Percentiles rank a stretch among this genome's conserved stretches.
Conservation (phyloP, 2,113 vertebrate genomes). For the Tonatia bakeri region DNA sequence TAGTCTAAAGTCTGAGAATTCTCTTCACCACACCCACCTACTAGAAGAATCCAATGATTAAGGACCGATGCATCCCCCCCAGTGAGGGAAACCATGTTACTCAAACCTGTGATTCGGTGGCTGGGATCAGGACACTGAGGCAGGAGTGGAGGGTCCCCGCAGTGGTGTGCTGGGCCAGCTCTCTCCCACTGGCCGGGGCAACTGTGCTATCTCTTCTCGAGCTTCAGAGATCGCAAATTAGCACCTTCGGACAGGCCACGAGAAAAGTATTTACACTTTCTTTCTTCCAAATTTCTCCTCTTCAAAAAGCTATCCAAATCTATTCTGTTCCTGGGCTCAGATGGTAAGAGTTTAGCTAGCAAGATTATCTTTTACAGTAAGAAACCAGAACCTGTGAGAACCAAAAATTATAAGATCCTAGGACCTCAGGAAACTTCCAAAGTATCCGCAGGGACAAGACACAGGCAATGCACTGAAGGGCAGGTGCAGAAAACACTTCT, state of each 20-base stretch:
- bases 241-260: background rate
- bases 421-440: background rate
- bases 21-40: background rate
- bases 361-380: background rate
- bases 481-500: background rate
- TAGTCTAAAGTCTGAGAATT: background rate
- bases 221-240: background rate
- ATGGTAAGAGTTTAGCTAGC: background rate
- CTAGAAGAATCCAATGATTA: background rate
- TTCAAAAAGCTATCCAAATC: background rate
- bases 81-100: background rate
- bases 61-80: background rate
- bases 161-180: background rate
- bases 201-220: background rate
- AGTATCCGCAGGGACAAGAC: background rate
- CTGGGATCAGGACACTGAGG: background rate
- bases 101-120: background rate
- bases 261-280: background rate
- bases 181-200: background rate
- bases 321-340: background rate
- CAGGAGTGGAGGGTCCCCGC: background rate
- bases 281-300: background rate
- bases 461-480: background rate
- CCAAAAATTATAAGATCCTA: background rate
- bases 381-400: background rate